Evolutionary conservation across 2,888 invertebrate genomes (phyloP), one percentile per base, ranked within the genome.

Genomic region (Phania funesta): DNA sequence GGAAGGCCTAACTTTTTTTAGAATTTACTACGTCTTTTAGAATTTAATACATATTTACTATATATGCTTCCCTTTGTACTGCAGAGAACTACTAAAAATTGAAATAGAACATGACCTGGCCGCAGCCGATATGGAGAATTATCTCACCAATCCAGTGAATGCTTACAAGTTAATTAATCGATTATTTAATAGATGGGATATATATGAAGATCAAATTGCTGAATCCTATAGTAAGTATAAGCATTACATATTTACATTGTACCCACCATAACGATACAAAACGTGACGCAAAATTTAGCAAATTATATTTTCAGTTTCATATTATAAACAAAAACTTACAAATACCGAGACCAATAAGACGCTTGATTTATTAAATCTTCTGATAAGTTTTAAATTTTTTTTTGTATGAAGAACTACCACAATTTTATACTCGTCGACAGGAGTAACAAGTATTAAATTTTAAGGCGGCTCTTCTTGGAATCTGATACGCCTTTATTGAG

Each of bases 121-220:
- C 0, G 93, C 94, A 86, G 92, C 93, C 75, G 96, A 97, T 87
- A 94, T 95, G 41, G 94, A 95, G 60, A 94, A 94, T 85, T 97
- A 97, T 88, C 92, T 98, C 84, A 94, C 96, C 11, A 98, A 99
- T 92, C 98, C 98, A 0, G 96, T 99, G 84, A 98, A 98, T 90
- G 97, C 98, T 2, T 99, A 97, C 91, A 93, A 98, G 13, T 92
- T 98, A 65, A 97, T 98, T 68, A 99, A 98, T 92, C 93, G 97
- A 86, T 93, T 99, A 85, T 97, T 98, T 5, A 94, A 95, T 3
- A 98, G 98, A 91, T 96, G 98, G 95, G 94, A 95, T 86, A 93
- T 94, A 80, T 94, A 96, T 80, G 96, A 96, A 89, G 91, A 93
- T 80, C 92, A 95, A 75, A 95, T 82, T 97, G 89, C 93, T 93